These are phyloP conservation scores for Panorpa germanica DNA, from an alignment of 2,888 invertebrate genomes.

Conservation along the genomic window DNA sequence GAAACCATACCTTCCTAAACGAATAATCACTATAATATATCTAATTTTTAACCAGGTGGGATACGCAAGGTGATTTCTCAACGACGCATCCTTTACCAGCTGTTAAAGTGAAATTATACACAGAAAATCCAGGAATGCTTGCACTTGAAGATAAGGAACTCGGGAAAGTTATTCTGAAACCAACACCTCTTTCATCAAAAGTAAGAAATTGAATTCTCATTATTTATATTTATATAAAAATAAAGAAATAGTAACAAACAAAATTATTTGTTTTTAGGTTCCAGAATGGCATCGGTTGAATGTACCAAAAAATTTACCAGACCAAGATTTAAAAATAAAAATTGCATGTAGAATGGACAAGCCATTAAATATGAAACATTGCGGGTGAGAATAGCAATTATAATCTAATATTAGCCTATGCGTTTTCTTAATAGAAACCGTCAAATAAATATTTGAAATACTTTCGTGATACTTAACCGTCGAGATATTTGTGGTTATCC, in stretches of 20 bases:
- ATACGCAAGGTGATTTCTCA: constrained; percentile 98
- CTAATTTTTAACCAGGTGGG: constrained; percentile 60
- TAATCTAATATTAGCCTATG: not conserved
- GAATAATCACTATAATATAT: too few relatives aligned
- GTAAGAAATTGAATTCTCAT: constrained; percentile 24
- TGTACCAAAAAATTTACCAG: constrained; percentile 83
- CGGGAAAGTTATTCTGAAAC: constrained; percentile 77
- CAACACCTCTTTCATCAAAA: constrained; percentile 74
- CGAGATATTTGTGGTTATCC: too few relatives aligned
- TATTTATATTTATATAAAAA: constrained; percentile 2
- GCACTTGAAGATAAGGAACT: constrained; percentile 98
- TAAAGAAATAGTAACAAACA: constrained; percentile 4
- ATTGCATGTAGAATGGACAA: constrained; percentile 98
- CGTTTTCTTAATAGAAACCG: too few relatives aligned
- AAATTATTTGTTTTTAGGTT: constrained; percentile 15
- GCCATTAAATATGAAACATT: constrained; percentile 98
- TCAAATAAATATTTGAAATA: too few relatives aligned
- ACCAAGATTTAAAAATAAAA: constrained; percentile 91
- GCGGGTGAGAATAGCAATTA: constrained; percentile 44
- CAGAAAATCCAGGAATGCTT: constrained; percentile 92
- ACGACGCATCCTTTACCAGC: constrained; percentile 93
- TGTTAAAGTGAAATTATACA: constrained; percentile 94
- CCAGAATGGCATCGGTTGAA: constrained; percentile 99
- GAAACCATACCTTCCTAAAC: not conserved
- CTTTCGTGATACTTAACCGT: too few relatives aligned